These are phyloP conservation scores for Mongoloraphidia duomilia DNA, from an alignment of 2,888 invertebrate species.

Conservation along the genomic window DNA sequence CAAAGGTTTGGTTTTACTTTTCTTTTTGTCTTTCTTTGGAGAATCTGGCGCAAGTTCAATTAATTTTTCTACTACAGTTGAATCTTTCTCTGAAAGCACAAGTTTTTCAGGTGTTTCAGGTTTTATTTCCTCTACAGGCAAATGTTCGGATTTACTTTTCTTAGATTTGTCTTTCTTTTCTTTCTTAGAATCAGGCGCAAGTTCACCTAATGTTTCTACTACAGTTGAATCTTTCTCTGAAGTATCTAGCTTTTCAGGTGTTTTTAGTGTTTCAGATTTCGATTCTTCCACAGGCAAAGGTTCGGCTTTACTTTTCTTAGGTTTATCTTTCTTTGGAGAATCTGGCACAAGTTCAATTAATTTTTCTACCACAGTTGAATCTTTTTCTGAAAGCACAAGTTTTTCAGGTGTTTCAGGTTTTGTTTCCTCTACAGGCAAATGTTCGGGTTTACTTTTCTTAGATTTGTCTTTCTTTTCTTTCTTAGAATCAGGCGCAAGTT, in stretches of 20 bases:
- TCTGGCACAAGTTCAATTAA: not conserved
- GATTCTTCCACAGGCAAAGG: not conserved
- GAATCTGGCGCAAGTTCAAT: not conserved
- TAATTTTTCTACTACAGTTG: not conserved
- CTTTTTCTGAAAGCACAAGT: not conserved
- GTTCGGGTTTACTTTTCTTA: not conserved
- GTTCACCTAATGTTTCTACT: not conserved
- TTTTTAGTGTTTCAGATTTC: not conserved
- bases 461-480: too few species aligned
- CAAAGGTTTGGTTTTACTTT: not conserved
- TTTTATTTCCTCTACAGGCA: too few species aligned
- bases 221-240: not conserved
- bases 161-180: not conserved
- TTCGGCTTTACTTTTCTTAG: not conserved
- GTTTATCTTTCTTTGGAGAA: not conserved
- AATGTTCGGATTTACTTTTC: too few species aligned
- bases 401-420: not conserved
- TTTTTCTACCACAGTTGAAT: not conserved
- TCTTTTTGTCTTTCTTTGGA: too few species aligned
- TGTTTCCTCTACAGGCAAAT: not conserved
- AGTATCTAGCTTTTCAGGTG: not conserved
- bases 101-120: conserved; percentile 4
- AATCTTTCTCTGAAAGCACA: not conserved
- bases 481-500: too few species aligned
- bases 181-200: not conserved